These are phyloP conservation scores for Aldabrachelys gigantea DNA, from an alignment of 2,113 vertebrate genomes.

Conservation along the genomic window DNA sequence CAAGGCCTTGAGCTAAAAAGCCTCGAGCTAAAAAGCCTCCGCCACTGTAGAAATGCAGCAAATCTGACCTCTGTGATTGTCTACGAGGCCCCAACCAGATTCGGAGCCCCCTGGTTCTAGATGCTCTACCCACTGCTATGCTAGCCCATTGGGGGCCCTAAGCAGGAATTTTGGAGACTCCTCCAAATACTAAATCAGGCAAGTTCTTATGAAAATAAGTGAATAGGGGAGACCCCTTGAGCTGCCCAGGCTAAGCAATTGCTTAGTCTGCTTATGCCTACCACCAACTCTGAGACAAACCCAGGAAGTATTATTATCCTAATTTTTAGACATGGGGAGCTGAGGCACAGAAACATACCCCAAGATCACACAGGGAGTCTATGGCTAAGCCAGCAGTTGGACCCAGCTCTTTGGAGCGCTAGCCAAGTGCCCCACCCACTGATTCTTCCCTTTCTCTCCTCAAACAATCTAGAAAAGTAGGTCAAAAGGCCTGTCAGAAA, in stretches of 20 bases:
- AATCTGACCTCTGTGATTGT: background rate
- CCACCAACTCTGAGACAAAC: background rate
- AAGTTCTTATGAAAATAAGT: too few species aligned
- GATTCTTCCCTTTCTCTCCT: background rate
- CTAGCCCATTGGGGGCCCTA: too few species aligned
- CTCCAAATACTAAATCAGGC: too few species aligned
- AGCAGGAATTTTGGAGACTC: too few species aligned
- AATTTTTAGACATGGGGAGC: background rate
- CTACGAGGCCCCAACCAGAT: background rate
- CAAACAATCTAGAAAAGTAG: background rate
- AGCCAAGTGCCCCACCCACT: background rate
- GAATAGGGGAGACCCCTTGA: too few species aligned
- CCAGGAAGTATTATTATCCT: background rate
- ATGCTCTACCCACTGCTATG: background rate
- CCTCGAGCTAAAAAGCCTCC: background rate
- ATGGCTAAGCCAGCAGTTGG: slow-evolving; percentile 20
- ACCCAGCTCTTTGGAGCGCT: background rate
- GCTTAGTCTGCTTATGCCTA: too few species aligned
- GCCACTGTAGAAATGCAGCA: background rate
- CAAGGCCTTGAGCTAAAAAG: background rate
- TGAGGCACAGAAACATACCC: background rate
- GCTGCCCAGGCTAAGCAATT: too few species aligned
- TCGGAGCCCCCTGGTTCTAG: background rate
- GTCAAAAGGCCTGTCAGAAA: background rate
- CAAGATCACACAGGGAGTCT: background rate